These are phyloP conservation scores for Bostrychus sinensis DNA, from an alignment of 2,113 vertebrate genomes.

Conservation along the genomic window DNA sequence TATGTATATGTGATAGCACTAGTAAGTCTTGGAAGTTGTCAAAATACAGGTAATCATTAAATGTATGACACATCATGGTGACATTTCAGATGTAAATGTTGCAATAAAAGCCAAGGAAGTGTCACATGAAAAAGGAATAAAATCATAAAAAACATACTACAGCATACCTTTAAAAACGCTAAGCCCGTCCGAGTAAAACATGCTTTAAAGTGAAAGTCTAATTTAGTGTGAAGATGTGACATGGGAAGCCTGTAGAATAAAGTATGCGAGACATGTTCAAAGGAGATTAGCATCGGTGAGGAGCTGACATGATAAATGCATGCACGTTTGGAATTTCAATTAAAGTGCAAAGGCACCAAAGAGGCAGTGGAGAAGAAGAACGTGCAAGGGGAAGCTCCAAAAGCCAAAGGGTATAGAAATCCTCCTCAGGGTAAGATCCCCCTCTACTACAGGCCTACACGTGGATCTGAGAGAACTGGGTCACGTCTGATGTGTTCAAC, in stretches of 20 bases:
- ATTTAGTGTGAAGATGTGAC: background rate
- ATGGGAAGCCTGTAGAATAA: background rate
- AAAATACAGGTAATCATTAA: too few relatives aligned
- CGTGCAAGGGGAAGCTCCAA: constrained; percentile 31
- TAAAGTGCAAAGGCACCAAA: constrained; percentile 22
- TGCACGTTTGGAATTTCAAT: constrained; percentile 31
- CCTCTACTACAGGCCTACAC: constrained; percentile 50
- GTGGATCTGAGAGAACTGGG: constrained; percentile 64
- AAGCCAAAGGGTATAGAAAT: constrained; percentile 51
- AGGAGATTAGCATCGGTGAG: constrained; percentile 2
- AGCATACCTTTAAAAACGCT: too few relatives aligned
- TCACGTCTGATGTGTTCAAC: constrained; percentile 65
- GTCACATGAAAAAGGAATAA: too few relatives aligned
- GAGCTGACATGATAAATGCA: constrained; percentile 4
- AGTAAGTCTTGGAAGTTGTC: too few relatives aligned
- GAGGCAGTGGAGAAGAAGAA: constrained; percentile 13
- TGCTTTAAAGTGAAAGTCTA: too few relatives aligned
- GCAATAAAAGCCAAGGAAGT: constrained; percentile 2
- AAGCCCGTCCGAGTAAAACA: too few relatives aligned
- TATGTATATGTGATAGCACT: too few relatives aligned
- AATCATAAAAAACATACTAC: too few relatives aligned
- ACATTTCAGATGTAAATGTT: background rate
- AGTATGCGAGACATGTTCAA: background rate
- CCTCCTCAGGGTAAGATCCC: constrained; percentile 54
- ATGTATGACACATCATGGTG: too few relatives aligned